These are phyloP conservation scores for Hyles lineata DNA, from an alignment of 2,888 invertebrate genomes.

Conservation along the genomic window DNA sequence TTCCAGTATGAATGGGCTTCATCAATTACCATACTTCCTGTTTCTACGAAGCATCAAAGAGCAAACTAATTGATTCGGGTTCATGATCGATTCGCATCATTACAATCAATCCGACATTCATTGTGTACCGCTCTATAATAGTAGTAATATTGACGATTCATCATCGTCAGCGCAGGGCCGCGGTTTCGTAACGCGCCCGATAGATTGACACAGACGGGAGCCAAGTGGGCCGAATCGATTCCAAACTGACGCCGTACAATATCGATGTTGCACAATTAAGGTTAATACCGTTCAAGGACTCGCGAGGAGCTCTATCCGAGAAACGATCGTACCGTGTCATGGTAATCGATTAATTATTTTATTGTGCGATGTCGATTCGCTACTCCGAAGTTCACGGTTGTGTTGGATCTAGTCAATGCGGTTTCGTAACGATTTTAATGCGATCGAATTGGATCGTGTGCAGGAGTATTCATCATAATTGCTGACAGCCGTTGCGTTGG, in stretches of 20 bases:
- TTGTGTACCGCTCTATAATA: conserved; percentile 58
- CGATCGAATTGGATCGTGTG: conserved; percentile 59
- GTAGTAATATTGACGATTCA: conserved; percentile 63
- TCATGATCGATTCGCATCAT: conserved; percentile 31
- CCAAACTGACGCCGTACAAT: conserved; percentile 69
- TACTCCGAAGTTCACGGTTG: conserved; percentile 63
- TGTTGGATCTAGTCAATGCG: conserved; percentile 57
- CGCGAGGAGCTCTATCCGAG: conserved; percentile 54
- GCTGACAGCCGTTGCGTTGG: conserved; percentile 62
- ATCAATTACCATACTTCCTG: conserved; percentile 29
- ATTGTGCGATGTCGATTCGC: conserved; percentile 57
- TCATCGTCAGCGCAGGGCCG: conserved; percentile 61
- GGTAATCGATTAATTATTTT: conserved; percentile 64
- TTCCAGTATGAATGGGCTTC: conserved; percentile 28
- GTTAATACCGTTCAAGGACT: conserved; percentile 78
- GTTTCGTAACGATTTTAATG: conserved; percentile 62
- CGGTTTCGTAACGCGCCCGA: conserved; percentile 62
- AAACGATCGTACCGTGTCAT: conserved; percentile 60
- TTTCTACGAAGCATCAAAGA: conserved; percentile 28
- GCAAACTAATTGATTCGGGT: conserved; percentile 30
- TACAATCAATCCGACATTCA: conserved; percentile 42
- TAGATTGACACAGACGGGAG: conserved; percentile 58
- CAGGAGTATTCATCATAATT: conserved; percentile 63
- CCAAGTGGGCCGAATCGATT: conserved; percentile 68
- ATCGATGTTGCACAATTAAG: conserved; percentile 70